Evolutionary conservation across 2,113 vertebrate genomes (phyloP).

Genomic region (Eidolon helvum): DNA sequence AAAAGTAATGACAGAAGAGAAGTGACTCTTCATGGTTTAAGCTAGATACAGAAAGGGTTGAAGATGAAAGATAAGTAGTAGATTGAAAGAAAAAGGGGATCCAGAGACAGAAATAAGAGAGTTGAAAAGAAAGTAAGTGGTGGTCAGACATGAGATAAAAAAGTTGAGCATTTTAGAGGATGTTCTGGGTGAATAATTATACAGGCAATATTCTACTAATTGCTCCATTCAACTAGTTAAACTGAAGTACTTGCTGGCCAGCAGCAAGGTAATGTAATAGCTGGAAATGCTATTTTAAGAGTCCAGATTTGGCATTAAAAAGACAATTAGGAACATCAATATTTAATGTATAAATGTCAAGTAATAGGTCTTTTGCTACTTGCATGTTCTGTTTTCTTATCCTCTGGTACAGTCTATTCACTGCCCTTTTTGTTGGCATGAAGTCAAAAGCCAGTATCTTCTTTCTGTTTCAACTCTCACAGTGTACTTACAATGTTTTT

Average conservation of each 20-base stretch:
- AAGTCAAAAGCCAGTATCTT: neutral
- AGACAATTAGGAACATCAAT: neutral
- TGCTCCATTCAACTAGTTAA: constrained; percentile 19
- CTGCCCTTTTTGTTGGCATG: neutral
- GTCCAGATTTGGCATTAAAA: neutral
- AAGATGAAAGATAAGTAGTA: neutral
- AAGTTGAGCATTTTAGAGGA: constrained; percentile 18
- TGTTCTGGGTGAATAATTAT: neutral
- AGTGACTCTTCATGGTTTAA: neutral
- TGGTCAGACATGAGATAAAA: neutral
- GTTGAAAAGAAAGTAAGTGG: neutral
- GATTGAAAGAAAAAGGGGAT: neutral
- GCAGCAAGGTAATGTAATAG: neutral
- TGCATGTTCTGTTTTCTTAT: neutral
- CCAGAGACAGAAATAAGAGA: neutral
- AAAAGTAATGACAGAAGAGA: neutral
- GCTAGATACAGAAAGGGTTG: neutral
- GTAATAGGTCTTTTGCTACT: neutral
- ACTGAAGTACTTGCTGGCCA: constrained; percentile 19
- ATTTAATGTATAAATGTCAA: constrained; percentile 16
- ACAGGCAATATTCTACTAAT: neutral
- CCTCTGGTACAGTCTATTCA: neutral
- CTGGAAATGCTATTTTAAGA: neutral
- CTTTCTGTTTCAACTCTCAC: neutral
- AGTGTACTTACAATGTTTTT: neutral